These are phyloP conservation scores for Trinorchestia longiramus DNA, from an alignment of 1,140 invertebrate genomes.

Conservation along the genomic window DNA sequence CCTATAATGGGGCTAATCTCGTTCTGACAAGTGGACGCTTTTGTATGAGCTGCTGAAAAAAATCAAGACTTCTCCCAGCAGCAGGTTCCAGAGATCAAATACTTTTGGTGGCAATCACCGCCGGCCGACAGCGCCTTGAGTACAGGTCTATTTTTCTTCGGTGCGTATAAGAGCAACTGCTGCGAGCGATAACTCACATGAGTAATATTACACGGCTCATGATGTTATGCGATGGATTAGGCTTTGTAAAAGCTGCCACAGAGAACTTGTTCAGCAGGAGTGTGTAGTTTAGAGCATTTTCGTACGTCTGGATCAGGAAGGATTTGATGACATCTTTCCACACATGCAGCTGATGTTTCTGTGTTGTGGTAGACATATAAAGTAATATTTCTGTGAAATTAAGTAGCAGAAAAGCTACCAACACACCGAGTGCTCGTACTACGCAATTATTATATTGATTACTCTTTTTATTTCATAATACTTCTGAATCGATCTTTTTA, in stretches of 20 bases:
- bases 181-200: not conserved
- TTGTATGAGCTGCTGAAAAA: constrained; percentile 16
- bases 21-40: constrained; percentile 11
- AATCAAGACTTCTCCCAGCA: not conserved
- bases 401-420: too few species aligned
- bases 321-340: too few species aligned
- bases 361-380: too few species aligned
- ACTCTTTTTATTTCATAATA: too few species aligned
- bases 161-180: not conserved
- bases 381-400: too few species aligned
- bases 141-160: not conserved
- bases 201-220: not conserved
- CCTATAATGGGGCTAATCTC: constrained; percentile 30
- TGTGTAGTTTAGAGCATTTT: not conserved
- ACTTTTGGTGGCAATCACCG: not conserved
- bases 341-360: too few species aligned
- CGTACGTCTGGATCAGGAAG: too few species aligned
- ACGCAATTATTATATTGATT: too few species aligned
- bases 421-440: too few species aligned
- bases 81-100: not conserved
- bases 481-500: too few species aligned
- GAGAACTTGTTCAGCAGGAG: not conserved
- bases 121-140: not conserved
- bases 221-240: not conserved
- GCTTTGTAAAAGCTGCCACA: not conserved